Conservation (phyloP, 1,140 invertebrate genomes). For the Triops longicaudatus region DNA sequence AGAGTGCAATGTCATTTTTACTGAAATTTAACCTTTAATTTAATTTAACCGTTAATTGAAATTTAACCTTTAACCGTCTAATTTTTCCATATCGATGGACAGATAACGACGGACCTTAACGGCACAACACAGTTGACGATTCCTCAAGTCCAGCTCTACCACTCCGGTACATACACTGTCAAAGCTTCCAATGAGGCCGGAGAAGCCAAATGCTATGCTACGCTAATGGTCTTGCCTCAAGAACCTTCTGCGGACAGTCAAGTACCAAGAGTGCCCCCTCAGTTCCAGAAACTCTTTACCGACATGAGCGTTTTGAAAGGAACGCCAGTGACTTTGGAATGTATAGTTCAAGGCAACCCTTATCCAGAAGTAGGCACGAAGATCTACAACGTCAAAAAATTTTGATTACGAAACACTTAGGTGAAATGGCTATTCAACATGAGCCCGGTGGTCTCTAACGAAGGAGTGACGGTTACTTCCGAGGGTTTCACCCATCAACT, state of each 20-base stretch:
- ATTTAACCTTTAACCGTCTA: no score
- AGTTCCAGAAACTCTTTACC: conserved; percentile 55
- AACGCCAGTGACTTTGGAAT: conserved; percentile 58
- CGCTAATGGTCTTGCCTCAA: conserved; percentile 44
- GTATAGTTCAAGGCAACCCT: conserved; percentile 58
- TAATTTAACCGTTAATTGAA: no score
- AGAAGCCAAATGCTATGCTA: conserved; percentile 70
- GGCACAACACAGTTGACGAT: conserved; percentile 53
- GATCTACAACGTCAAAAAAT: neutral
- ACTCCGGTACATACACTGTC: conserved; percentile 67
- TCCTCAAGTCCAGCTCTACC: conserved; percentile 46
- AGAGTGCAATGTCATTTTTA: no score
- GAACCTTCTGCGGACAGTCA: conserved; percentile 37
- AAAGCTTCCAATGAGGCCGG: conserved; percentile 61
- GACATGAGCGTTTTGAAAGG: conserved; percentile 47
- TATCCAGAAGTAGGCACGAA: conserved; percentile 53
- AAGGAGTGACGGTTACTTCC: conserved; percentile 57
- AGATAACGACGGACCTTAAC: conserved; percentile 33
- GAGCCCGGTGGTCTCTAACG: conserved; percentile 52
- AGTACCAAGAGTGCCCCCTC: conserved; percentile 50
- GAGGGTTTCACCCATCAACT: conserved; percentile 62
- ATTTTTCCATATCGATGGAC: neutral
- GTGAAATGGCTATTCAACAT: conserved; percentile 65
- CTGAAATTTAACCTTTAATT: neutral
- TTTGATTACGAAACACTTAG: conserved; percentile 37